These are phyloP conservation scores for Cryptomyrus ogoouensis DNA, from an alignment of 2,113 vertebrate genomes.

Conservation along the genomic window DNA sequence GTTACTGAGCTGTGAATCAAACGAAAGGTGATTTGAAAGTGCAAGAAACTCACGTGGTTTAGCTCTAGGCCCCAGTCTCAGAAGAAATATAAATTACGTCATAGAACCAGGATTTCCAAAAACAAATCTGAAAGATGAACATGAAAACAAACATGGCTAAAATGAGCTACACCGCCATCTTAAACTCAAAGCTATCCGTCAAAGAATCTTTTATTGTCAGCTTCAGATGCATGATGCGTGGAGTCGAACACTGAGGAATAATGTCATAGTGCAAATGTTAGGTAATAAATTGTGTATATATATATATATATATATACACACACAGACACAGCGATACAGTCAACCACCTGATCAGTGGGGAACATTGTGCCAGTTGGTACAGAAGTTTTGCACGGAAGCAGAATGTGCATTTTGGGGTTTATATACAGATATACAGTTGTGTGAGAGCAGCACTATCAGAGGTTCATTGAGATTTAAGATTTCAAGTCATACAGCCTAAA, in stretches of 20 bases:
- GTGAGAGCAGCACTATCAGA: neutral
- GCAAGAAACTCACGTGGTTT: neutral
- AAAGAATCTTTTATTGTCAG: neutral
- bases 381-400: neutral
- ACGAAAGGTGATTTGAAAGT: neutral
- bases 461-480: neutral
- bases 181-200: neutral
- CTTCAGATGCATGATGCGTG: neutral
- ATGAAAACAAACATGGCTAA: neutral
- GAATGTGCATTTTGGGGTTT: neutral
- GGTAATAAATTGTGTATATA: neutral
- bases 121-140: neutral
- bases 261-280: neutral
- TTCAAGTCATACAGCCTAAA: slow-evolving; percentile 18
- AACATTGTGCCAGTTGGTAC: neutral
- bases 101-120: neutral
- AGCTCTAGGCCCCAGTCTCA: neutral
- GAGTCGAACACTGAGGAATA: neutral
- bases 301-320: neutral
- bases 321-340: neutral
- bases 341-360: neutral
- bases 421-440: neutral
- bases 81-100: neutral
- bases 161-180: neutral
- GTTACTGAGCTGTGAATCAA: neutral